Conservation (phyloP, 2,888 invertebrate species). For the Orthosia incerta region DNA sequence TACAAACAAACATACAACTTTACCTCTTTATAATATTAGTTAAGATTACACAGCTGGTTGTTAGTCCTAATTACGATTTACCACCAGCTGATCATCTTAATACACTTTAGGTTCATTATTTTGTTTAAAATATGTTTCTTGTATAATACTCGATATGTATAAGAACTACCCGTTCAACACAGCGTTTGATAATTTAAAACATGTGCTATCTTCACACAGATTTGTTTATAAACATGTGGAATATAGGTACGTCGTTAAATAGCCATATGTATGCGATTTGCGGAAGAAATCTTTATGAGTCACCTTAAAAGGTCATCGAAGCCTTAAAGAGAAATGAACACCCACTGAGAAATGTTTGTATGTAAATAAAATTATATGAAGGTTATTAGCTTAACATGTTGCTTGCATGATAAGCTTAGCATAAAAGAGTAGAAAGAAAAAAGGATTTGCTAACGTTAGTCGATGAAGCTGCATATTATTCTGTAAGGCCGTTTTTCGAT, state of each 20-base stretch:
- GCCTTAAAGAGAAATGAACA: constrained; percentile 42
- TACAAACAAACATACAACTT: no score
- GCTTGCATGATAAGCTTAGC: no score
- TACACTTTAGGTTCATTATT: neutral
- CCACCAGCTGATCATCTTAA: constrained; percentile 8
- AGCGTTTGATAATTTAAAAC: constrained; percentile 33
- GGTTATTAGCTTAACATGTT: no score
- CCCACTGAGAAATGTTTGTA: constrained; percentile 45
- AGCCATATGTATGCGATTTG: constrained; percentile 35
- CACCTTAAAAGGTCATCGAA: constrained; percentile 51
- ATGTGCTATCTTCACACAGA: constrained; percentile 25
- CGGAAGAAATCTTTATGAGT: constrained; percentile 54
- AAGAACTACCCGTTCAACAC: neutral
- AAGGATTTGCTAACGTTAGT: neutral
- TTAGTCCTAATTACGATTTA: neutral
- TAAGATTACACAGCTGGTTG: no score
- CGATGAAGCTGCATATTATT: constrained; percentile 1
- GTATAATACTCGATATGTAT: neutral
- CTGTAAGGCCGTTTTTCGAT: neutral
- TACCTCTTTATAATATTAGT: neutral
- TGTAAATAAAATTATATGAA: constrained; percentile 56
- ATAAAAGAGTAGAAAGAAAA: neutral
- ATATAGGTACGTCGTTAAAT: constrained; percentile 20
- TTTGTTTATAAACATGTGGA: constrained; percentile 36
- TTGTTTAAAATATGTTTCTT: no score